phyloP scores from a whole-genome alignment of 2,888 invertebrate species.

The Mythimna loreyi region DNA sequence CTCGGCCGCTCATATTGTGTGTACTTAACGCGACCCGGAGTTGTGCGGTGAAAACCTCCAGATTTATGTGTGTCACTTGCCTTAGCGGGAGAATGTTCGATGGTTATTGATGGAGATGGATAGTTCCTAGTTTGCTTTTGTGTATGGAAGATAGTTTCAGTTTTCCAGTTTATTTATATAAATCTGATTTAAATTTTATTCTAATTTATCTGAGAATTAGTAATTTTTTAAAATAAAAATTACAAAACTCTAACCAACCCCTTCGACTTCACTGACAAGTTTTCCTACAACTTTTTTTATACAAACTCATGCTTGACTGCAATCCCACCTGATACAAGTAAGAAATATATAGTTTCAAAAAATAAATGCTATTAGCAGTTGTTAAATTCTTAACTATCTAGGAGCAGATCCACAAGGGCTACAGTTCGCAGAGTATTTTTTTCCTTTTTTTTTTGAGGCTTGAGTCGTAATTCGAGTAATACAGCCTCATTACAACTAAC shows the following conservation, averaged over 20 bases:
- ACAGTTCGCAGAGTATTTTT: no score
- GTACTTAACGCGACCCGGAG: slow-evolving; percentile 77
- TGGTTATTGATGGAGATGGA: slow-evolving; percentile 37
- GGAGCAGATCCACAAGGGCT: no score
- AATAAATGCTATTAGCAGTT: no score
- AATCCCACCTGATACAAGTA: no score
- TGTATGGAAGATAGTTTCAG: neutral
- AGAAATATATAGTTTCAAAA: no score
- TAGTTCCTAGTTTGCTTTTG: slow-evolving; percentile 9
- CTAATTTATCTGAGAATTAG: neutral
- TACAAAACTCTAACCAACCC: neutral
- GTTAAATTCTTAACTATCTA: no score
- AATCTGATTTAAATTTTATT: neutral
- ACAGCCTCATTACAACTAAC: no score
- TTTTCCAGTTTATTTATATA: neutral
- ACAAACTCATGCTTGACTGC: no score
- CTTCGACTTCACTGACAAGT: no score
- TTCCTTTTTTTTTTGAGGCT: no score
- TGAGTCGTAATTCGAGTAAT: no score
- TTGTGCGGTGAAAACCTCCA: slow-evolving; percentile 66
- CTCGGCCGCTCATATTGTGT: slow-evolving; percentile 80
- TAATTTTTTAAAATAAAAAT: neutral
- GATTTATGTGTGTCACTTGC: slow-evolving; percentile 70
- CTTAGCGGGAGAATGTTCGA: slow-evolving; percentile 57
- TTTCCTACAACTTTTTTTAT: no score